phyloP scores from a whole-genome alignment of 1,140 invertebrate species.

The Condylostylus longicornis region DNA sequence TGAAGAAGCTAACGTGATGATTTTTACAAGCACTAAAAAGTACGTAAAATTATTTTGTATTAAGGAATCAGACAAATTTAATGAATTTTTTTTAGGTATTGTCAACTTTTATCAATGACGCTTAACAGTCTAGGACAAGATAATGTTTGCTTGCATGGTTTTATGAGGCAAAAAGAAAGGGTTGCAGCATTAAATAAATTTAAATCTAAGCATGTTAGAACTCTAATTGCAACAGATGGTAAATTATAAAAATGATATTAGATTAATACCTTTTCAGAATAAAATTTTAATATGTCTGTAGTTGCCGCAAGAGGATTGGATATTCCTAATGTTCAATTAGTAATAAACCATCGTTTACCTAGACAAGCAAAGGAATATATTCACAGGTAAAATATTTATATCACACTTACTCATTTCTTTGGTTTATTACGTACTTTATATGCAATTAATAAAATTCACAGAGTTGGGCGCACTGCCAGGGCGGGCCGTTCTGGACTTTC shows the following conservation, averaged over 20 bases:
- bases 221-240: slow-evolving; percentile 92
- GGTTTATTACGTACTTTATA: background rate
- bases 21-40: slow-evolving; percentile 92
- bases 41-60: slow-evolving; percentile 33
- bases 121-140: slow-evolving; percentile 72
- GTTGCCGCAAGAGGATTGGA: slow-evolving; percentile 86
- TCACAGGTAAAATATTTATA: slow-evolving; percentile 41
- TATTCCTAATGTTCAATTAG: slow-evolving; percentile 76
- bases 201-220: slow-evolving; percentile 68
- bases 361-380: slow-evolving; percentile 85
- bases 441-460: slow-evolving; percentile 12
- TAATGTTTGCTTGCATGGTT: slow-evolving; percentile 75
- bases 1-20: slow-evolving; percentile 67
- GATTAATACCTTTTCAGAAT: too few relatives aligned
- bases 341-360: slow-evolving; percentile 89
- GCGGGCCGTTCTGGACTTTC: slow-evolving; percentile 75
- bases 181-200: slow-evolving; percentile 66
- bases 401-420: background rate
- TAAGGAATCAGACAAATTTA: background rate
- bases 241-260: too few relatives aligned
- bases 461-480: slow-evolving; percentile 90
- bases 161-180: slow-evolving; percentile 69
- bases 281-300: too few relatives aligned
- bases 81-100: slow-evolving; percentile 43
- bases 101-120: slow-evolving; percentile 71